Evolutionary conservation across 2,113 vertebrate species (phyloP).

Genomic region (Carettochelys insculpta): DNA sequence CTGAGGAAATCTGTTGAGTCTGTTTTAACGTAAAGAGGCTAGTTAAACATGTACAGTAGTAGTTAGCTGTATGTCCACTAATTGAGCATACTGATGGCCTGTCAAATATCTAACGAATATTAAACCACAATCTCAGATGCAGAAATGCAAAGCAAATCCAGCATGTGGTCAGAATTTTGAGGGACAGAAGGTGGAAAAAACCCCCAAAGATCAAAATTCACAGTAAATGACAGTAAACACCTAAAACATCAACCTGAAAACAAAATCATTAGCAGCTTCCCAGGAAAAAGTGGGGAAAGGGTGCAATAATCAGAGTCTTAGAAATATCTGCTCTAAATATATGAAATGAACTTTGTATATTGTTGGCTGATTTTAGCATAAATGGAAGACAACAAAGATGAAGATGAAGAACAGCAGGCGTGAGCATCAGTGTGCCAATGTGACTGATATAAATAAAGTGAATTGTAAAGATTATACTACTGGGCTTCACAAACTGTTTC

Average conservation of each 20-base stretch:
- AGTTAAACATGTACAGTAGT: conserved; percentile 60
- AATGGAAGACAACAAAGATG: too few relatives aligned
- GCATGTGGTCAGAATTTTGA: conserved; percentile 56
- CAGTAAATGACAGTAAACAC: conserved; percentile 53
- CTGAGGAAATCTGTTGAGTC: conserved; percentile 67
- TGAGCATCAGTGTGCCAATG: conserved; percentile 25
- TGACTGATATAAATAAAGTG: conserved; percentile 54
- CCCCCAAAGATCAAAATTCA: conserved; percentile 30
- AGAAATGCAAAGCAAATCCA: conserved; percentile 64
- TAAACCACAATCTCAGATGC: conserved; percentile 56
- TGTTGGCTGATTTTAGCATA: conserved; percentile 57
- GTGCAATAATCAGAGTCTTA: conserved; percentile 30
- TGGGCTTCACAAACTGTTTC: conserved; percentile 21
- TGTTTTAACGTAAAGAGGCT: conserved; percentile 64
- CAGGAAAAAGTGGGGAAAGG: conserved; percentile 24
- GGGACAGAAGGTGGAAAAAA: conserved; percentile 56
- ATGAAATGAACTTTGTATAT: conserved; percentile 41
- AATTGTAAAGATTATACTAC: conserved; percentile 39
- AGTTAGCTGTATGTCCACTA: conserved; percentile 59
- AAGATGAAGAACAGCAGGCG: not conserved
- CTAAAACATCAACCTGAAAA: conserved; percentile 56
- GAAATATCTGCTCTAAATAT: conserved; percentile 28
- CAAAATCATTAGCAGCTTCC: conserved; percentile 48
- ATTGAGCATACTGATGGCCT: conserved; percentile 64
- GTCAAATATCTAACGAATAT: conserved; percentile 65